phyloP scores from a whole-genome alignment of 2,113 vertebrate species.

The Gambusia holbrooki region DNA sequence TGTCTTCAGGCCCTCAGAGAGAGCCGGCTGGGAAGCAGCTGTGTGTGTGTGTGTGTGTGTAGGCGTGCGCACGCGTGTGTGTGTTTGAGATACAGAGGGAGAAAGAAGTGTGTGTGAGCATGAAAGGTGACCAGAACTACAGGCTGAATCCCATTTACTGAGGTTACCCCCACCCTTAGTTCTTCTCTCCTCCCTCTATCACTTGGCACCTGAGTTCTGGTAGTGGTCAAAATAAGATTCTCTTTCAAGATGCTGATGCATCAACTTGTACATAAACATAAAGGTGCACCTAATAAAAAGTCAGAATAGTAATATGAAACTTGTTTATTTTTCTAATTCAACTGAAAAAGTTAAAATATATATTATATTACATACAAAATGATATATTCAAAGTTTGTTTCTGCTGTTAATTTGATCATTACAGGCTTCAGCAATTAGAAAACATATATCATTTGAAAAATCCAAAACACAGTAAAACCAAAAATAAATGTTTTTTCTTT shows the following conservation, averaged over 20 bases:
- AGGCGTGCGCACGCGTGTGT: constrained; percentile 48
- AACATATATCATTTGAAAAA: not conserved
- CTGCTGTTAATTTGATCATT: not conserved
- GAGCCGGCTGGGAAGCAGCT: constrained; percentile 61
- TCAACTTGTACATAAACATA: not conserved
- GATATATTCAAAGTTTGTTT: not conserved
- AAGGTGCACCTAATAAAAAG: not conserved
- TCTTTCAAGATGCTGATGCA: not conserved
- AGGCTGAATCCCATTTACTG: not conserved
- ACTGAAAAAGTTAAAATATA: not conserved
- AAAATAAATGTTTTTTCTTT: too few relatives aligned
- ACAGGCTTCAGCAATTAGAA: not conserved
- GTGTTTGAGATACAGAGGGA: constrained; percentile 13
- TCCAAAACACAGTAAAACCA: too few relatives aligned
- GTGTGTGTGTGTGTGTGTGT: constrained; percentile 36
- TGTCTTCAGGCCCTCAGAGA: constrained; percentile 59
- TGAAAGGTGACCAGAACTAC: constrained; percentile 17
- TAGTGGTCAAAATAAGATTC: not conserved
- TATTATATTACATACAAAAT: not conserved
- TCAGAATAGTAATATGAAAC: too few relatives aligned
- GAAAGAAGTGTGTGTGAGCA: constrained; percentile 2
- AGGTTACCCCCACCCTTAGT: not conserved
- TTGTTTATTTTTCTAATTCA: not conserved
- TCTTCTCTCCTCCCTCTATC: too few relatives aligned
- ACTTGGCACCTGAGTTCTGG: not conserved